Evolutionary conservation across 37 sponge, comb jelly and placozoan species (phyloP).

Genomic region (Oopsacas minuta): DNA sequence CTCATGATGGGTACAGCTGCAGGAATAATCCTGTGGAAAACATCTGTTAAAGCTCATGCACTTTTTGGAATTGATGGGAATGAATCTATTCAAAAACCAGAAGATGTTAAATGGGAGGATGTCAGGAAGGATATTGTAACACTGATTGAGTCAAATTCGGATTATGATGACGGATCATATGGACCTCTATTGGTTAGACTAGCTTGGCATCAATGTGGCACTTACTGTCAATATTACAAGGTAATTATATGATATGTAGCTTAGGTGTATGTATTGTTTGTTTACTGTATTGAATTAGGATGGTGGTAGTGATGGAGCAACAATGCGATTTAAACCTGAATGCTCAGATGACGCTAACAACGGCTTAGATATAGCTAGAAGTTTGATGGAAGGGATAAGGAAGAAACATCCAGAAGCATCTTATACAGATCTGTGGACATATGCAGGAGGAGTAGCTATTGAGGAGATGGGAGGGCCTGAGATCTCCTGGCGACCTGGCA

Average conservation of each 20-base stretch:
- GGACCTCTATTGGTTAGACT: neutral
- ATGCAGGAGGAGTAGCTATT: neutral
- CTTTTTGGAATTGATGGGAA: neutral
- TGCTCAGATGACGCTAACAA: neutral
- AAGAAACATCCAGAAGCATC: neutral
- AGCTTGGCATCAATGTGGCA: neutral
- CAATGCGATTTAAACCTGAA: slow-evolving; percentile 2
- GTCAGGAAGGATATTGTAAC: neutral
- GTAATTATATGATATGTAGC: neutral
- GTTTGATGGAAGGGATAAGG: neutral
- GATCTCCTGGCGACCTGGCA: neutral
- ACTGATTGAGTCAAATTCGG: neutral
- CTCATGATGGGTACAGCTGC: neutral
- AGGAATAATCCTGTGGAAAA: neutral
- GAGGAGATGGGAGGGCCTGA: slow-evolving; percentile 8
- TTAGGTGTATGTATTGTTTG: neutral
- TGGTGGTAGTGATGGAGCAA: neutral
- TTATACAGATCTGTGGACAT: neutral
- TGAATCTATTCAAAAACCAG: neutral
- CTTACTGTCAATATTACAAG: neutral
- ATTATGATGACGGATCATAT: neutral
- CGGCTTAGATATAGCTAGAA: neutral
- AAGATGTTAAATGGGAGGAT: neutral
- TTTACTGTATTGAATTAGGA: neutral
- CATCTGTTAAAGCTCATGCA: neutral